These are phyloP conservation scores for Andrena hattorfiana DNA, from an alignment of 2,888 invertebrate species.

Conservation along the genomic window DNA sequence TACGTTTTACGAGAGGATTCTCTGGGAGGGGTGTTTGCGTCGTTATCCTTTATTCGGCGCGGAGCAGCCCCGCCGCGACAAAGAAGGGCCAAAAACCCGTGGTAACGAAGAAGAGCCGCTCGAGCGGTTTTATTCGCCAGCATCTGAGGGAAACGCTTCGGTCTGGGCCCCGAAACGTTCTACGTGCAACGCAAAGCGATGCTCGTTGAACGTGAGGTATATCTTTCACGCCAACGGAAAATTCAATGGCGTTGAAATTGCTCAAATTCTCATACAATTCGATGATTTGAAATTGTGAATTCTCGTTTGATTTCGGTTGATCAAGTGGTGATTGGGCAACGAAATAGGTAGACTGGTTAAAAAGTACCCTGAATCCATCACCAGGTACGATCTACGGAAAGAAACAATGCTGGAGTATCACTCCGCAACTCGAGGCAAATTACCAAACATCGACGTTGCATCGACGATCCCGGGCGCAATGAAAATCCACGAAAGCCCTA, in stretches of 20 bases:
- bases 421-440: neutral
- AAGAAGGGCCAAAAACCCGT: neutral
- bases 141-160: neutral
- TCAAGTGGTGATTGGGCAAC: too few relatives aligned
- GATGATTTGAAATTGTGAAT: too few relatives aligned
- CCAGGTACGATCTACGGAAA: neutral
- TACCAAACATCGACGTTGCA: constrained; percentile 1
- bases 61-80: neutral
- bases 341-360: too few relatives aligned
- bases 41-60: constrained; percentile 29
- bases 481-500: neutral
- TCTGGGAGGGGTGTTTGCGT: constrained; percentile 9
- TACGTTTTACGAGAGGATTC: constrained; percentile 18
- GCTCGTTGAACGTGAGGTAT: neutral
- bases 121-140: constrained; percentile 6
- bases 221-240: neutral
- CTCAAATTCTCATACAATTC: too few relatives aligned
- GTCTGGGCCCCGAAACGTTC: neutral
- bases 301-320: too few relatives aligned
- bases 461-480: constrained; percentile 5
- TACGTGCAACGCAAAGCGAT: neutral
- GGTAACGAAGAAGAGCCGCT: constrained; percentile 28
- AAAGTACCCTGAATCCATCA: neutral
- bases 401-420: neutral
- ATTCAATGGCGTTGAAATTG: too few relatives aligned